Base-by-base conservation (phyloP, 2,797 vertebrate species). In the Gastrophryne carolinensis region DNA sequence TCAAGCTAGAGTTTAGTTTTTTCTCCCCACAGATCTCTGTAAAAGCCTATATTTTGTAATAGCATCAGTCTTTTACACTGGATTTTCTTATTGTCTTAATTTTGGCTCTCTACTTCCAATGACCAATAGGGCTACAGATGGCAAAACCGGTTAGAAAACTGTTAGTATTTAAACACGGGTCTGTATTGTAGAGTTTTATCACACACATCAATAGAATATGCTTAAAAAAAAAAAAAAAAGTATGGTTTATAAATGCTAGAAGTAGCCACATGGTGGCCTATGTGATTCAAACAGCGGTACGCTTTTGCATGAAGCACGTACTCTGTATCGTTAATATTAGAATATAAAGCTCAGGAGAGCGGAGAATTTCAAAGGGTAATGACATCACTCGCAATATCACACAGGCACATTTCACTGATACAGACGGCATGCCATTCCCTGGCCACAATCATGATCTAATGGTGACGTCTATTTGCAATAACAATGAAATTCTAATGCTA, bases 181-280 rank as follows among this genome's bases (percentile, higher is more conserved):
- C n/a, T n/a, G n/a, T n/a, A n/a, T n/a, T n/a, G n/a, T n/a, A n/a
- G n/a, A n/a, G n/a, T n/a, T n/a, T n/a, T n/a, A n/a, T n/a, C n/a
- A n/a, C n/a, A n/a, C n/a, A n/a, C n/a, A n/a, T n/a, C n/a, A n/a
- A n/a, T n/a, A n/a, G n/a, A n/a, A n/a, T n/a, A n/a, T n/a, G n/a
- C n/a, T n/a, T n/a, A n/a, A n/a, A n/a, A n/a, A n/a, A n/a, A n/a
- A n/a, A n/a, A n/a, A n/a, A n/a, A n/a, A n/a, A n/a, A n/a, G n/a
- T n/a, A n/a, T n/a, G n/a, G n/a, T n/a, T n/a, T 27, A 29, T 21
- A 64, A 60, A 23, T 58, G 65, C 75, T 52, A 65, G 6, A 15
- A 12, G 1, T 13, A 2, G 17, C 75, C 75, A 78, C 67, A 72
- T 37, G 75, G 52, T 78, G 75, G 75, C 13, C 60, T 41, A 72